phyloP scores from a whole-genome alignment of 2,797 vertebrate genomes.

The Lithobates pipiens region DNA sequence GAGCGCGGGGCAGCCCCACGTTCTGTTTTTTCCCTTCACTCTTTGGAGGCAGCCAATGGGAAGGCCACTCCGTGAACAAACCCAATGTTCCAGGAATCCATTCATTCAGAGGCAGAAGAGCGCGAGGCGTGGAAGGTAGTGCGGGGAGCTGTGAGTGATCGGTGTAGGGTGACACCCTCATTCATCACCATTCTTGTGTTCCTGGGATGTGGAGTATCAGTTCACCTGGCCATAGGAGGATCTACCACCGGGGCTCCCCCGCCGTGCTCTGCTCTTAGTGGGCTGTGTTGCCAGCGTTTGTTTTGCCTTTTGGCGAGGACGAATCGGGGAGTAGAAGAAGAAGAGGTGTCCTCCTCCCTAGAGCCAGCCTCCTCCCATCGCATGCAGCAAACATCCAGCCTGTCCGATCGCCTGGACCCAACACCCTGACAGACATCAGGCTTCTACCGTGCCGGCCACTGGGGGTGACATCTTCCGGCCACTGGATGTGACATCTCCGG shows the following conservation, averaged over 20 bases:
- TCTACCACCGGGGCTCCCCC: neutral
- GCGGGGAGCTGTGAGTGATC: constrained; percentile 58
- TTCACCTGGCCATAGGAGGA: neutral
- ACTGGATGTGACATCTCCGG: too few species aligned
- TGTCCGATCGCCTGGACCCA: neutral
- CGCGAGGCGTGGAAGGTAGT: constrained; percentile 68
- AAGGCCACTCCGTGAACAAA: constrained; percentile 75
- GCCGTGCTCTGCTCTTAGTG: too few species aligned
- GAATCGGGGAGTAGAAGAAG: constrained; percentile 4
- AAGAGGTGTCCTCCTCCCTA: neutral
- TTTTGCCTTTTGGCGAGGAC: neutral
- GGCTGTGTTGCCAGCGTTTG: neutral
- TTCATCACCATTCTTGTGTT: constrained; percentile 43
- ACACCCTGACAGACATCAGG: constrained; percentile 24
- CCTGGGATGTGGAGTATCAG: neutral
- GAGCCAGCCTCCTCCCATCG: constrained; percentile 22
- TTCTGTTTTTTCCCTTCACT: constrained; percentile 74
- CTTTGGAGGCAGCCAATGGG: constrained; percentile 79
- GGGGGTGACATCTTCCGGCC: too few species aligned
- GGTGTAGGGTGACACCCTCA: constrained; percentile 54
- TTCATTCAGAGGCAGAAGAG: constrained; percentile 80
- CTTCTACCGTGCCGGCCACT: neutral
- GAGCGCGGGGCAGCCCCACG: constrained; percentile 81
- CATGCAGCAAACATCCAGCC: neutral
- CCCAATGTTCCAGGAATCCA: constrained; percentile 76